Conservation (phyloP, 2,113 vertebrate genomes). For the Bubo blakistoni region DNA sequence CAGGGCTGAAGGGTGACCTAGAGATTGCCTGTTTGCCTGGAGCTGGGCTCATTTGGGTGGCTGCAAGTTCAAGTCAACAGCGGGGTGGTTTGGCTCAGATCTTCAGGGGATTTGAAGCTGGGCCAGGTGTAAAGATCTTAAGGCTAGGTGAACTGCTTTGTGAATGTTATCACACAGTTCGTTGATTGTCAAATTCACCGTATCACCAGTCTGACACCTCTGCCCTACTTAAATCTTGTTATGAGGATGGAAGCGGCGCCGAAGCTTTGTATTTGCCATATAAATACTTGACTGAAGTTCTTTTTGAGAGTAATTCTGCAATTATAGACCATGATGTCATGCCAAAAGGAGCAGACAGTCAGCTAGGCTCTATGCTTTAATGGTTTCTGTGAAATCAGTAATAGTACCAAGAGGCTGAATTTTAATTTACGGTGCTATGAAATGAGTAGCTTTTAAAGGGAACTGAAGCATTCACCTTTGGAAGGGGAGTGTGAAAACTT, state of each 20-base stretch:
- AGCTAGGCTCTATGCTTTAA: not conserved
- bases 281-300: slow-evolving; percentile 15
- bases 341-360: slow-evolving; percentile 12
- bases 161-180: slow-evolving; percentile 37
- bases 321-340: slow-evolving; percentile 50
- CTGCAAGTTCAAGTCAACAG: not conserved
- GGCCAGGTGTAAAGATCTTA: not conserved
- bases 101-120: not conserved
- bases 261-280: slow-evolving; percentile 17
- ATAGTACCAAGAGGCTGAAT: slow-evolving; percentile 15
- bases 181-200: slow-evolving; percentile 19
- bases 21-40: not conserved
- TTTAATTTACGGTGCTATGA: not conserved
- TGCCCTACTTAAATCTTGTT: slow-evolving; percentile 5
- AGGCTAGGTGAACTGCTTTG: not conserved
- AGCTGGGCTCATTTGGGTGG: not conserved
- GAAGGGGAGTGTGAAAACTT: not conserved
- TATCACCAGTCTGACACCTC: not conserved
- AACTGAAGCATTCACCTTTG: not conserved
- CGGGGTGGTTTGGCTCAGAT: not conserved
- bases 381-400: slow-evolving; percentile 38
- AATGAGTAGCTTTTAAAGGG: not conserved
- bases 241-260: not conserved
- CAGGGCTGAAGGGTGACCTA: not conserved
- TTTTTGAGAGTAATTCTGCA: slow-evolving; percentile 14